Percentiles rank a stretch among this genome's conserved stretches.
Conservation (phyloP, 2,113 vertebrate genomes). For the Scytalopus superciliaris region DNA sequence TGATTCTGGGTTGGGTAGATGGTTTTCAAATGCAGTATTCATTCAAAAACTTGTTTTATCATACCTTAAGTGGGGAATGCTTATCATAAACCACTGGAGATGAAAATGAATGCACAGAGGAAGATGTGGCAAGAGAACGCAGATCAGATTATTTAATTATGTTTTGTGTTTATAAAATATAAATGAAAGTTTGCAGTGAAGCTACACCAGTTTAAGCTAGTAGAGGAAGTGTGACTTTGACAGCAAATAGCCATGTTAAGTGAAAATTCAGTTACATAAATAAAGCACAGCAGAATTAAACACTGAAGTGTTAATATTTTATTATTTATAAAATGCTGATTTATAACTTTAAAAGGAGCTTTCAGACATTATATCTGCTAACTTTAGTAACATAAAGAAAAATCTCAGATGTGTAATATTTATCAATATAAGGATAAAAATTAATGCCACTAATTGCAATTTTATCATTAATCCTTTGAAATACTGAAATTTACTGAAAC, state of each 20-base stretch:
- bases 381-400: neutral
- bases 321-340: neutral
- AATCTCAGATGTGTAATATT: neutral
- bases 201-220: neutral
- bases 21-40: neutral
- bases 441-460: neutral
- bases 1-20: neutral
- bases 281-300: neutral
- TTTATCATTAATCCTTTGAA: neutral
- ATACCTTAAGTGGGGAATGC: neutral
- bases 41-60: neutral
- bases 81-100: neutral
- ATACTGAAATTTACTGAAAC: neutral
- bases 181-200: neutral
- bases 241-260: neutral
- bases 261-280: neutral
- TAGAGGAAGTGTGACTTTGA: neutral
- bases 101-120: neutral
- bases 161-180: neutral
- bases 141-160: neutral
- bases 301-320: neutral
- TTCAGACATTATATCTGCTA: neutral
- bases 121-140: neutral
- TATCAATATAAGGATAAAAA: neutral
- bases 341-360: neutral